These are phyloP conservation scores for Lycodopsis pacificus DNA, from an alignment of 2,797 vertebrate genomes.

Conservation along the genomic window DNA sequence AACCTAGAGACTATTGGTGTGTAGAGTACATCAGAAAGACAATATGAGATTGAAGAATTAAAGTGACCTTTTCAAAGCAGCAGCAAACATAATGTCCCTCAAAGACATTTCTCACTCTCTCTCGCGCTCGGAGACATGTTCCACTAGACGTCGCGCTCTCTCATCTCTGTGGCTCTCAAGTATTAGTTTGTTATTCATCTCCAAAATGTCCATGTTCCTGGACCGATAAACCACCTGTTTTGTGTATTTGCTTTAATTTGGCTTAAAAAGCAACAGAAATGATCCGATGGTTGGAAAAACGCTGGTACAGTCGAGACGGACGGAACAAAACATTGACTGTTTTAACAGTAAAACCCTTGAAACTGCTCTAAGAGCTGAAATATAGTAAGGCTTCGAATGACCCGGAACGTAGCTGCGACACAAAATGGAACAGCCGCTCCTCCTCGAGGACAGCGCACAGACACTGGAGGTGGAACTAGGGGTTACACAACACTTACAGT, in stretches of 20 bases:
- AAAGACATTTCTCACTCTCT: conserved; percentile 72
- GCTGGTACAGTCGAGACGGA: conserved; percentile 72
- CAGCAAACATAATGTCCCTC: conserved; percentile 85
- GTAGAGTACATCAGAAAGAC: conserved; percentile 70
- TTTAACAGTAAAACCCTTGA: conserved; percentile 85
- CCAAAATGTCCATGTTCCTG: conserved; percentile 63
- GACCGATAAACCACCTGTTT: conserved; percentile 64
- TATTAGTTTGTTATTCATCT: conserved; percentile 63
- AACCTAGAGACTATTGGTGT: conserved; percentile 60
- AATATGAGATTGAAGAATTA: conserved; percentile 82
- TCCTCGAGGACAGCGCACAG: conserved; percentile 72
- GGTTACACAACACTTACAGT: conserved; percentile 72
- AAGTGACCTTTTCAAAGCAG: conserved; percentile 88
- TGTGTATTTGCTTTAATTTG: conserved; percentile 69
- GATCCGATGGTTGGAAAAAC: conserved; percentile 67
- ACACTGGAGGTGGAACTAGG: conserved; percentile 65
- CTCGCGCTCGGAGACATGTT: conserved; percentile 67
- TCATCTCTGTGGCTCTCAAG: conserved; percentile 70
- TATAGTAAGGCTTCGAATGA: conserved; percentile 77
- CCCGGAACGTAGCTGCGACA: conserved; percentile 65
- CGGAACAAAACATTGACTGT: conserved; percentile 78
- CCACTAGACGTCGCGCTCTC: conserved; percentile 73
- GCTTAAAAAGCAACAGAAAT: conserved; percentile 69
- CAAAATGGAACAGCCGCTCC: conserved; percentile 64
- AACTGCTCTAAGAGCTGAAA: conserved; percentile 85